Evolutionary conservation across 2,888 invertebrate genomes (phyloP), one percentile per base, ranked within the genome.

Genomic region (Rhopalosiphum nymphaeae): DNA sequence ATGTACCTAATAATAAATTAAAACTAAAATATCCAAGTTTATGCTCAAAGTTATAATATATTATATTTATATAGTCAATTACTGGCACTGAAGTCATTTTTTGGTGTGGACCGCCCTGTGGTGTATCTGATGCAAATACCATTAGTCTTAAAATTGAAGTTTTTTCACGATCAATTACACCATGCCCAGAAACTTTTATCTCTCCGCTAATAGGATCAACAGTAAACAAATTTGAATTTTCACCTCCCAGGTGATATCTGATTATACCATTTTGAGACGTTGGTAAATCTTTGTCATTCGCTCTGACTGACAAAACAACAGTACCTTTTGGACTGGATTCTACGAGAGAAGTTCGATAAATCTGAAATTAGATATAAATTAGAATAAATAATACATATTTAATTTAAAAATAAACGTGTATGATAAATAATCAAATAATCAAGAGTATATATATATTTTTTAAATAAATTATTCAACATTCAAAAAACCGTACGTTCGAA

Each of bases 121-220:
- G 98, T 42, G 97, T 97, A 95, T 98, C 98, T 78, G 97, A 96
- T 0, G 98, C 98, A 95, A 97, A 97, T 1, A 98, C 97, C 95
- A 97, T 97, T 46, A 98, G 96, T 9, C 97, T 96, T 61, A 98
- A 96, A 0, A 97, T 96, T 0, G 97, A 97, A 94, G 97, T 95
- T 86, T 95, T 95, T 94, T 95, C 95, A 67, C 95, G 88, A 94
- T 95, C 95, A n/a, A 95, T 95, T 49, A 93, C 91, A 16, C 94
- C 95, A 90, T 95, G 95, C n/a, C 56, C 91, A 87, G 95, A 95
- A 95, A 97, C 97, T 96, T 96, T 96, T 94, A 98, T 97, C 84
- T 97, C 96, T 3, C 98, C 98, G n/a, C 97, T 97, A 0, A 96
- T 95, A 53, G 97, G 96, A 95, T 98, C 97, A 67, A 98, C 97